phyloP scores from a whole-genome alignment of 2,113 vertebrate species.

The Eclectus roratus region DNA sequence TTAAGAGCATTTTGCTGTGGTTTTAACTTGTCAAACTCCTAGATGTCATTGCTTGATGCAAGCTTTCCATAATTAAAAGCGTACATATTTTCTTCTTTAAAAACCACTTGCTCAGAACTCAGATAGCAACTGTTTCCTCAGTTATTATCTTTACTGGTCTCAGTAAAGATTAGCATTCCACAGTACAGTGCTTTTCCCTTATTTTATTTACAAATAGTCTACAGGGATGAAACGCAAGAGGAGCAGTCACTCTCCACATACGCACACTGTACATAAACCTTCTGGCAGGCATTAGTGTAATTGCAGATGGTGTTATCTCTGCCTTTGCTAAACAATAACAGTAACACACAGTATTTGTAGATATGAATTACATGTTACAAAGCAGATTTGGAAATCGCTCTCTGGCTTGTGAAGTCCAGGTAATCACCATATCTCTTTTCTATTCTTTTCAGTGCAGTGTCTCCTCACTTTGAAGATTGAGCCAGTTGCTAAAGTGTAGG shows the following conservation, averaged over 20 bases:
- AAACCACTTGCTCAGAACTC: not conserved
- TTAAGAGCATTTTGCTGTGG: not conserved
- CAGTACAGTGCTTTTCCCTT: not conserved
- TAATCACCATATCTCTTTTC: not conserved
- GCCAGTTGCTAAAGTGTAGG: rapidly evolving
- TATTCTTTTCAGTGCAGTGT: rapidly evolving
- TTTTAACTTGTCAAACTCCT: not conserved
- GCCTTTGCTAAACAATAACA: not conserved
- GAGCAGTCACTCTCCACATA: not conserved
- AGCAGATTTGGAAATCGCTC: rapidly evolving
- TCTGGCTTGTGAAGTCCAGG: not conserved
- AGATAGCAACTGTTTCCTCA: not conserved
- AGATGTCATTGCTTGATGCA: not conserved
- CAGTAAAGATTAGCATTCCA: not conserved
- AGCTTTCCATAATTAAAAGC: not conserved
- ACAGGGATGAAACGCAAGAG: not conserved
- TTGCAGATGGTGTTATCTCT: not conserved
- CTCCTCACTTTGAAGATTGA: not conserved
- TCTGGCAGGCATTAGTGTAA: not conserved
- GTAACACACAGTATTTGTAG: not conserved
- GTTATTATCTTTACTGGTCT: not conserved
- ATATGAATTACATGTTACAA: not conserved
- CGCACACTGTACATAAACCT: not conserved
- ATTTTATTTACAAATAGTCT: not conserved
- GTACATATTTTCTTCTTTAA: not conserved